Evolutionary conservation across 2,113 vertebrate genomes (phyloP).

Genomic region (Hippolais icterina): DNA sequence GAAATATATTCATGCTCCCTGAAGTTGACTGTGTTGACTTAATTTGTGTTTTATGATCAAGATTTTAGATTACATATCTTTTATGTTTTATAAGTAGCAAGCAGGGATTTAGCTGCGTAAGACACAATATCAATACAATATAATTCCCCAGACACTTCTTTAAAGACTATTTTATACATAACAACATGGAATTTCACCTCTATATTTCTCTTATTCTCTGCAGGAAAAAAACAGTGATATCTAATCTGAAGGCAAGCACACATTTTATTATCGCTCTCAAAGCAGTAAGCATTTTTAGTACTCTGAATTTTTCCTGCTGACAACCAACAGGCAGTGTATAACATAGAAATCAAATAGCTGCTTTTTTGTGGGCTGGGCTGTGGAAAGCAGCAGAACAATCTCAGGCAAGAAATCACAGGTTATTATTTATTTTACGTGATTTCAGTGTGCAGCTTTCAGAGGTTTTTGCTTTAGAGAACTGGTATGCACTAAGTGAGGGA

Average conservation of each 20-base stretch:
- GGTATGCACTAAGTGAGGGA: neutral
- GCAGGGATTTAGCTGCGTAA: slow-evolving; percentile 22
- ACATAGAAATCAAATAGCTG: neutral
- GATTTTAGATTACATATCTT: neutral
- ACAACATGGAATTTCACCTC: slow-evolving; percentile 20
- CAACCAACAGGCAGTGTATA: neutral
- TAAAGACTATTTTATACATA: slow-evolving; percentile 7
- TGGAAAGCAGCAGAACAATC: neutral
- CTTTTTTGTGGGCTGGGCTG: neutral
- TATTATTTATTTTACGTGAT: neutral
- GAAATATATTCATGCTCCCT: neutral
- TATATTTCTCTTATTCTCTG: neutral
- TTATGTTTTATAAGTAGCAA: slow-evolving; percentile 12
- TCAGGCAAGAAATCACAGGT: neutral
- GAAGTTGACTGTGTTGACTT: slow-evolving; percentile 15
- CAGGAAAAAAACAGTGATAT: neutral
- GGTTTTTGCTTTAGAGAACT: neutral
- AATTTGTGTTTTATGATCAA: slow-evolving; percentile 35
- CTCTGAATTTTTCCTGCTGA: slow-evolving; percentile 16
- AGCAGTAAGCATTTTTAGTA: slow-evolving; percentile 34
- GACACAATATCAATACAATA: neutral
- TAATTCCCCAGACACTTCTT: neutral
- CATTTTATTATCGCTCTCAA: slow-evolving; percentile 22
- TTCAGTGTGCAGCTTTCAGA: neutral
- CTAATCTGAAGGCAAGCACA: slow-evolving; percentile 12